These are phyloP conservation scores for Drosophila subpulchrella DNA, from an alignment of 1,140 invertebrate species.

Conservation along the genomic window DNA sequence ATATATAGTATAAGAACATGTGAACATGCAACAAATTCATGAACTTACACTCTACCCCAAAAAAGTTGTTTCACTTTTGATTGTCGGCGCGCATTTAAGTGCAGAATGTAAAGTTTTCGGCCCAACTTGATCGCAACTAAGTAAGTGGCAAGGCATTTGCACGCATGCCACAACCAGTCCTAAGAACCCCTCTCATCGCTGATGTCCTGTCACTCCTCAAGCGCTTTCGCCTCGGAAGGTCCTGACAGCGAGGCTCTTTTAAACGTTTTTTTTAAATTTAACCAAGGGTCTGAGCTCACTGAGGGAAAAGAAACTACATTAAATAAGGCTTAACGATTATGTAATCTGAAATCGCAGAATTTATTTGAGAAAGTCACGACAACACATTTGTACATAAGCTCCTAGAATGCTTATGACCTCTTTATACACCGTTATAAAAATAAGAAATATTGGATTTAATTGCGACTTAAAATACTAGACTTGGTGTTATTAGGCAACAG, in stretches of 20 bases:
- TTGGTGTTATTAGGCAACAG: too few species aligned
- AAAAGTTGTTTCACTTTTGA: conserved; percentile 74
- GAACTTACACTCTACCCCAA: conserved; percentile 12
- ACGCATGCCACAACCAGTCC: conserved; percentile 64
- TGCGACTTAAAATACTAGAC: not conserved
- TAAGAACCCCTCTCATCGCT: conserved; percentile 6
- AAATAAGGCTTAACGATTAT: not conserved
- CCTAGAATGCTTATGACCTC: too few species aligned
- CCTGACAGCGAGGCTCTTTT: conserved; percentile 36
- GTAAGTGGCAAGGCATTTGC: conserved; percentile 73
- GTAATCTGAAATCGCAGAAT: too few species aligned
- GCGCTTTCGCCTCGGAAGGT: conserved; percentile 11
- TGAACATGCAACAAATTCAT: conserved; percentile 36
- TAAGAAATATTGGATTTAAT: too few species aligned
- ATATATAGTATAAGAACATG: not conserved
- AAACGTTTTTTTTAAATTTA: conserved; percentile 56
- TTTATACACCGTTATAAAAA: too few species aligned
- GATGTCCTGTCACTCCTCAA: conserved; percentile 42
- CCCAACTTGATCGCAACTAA: conserved; percentile 69
- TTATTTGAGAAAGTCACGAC: too few species aligned
- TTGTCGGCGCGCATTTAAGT: conserved; percentile 70
- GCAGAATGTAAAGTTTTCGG: conserved; percentile 68
- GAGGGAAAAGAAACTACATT: not conserved
- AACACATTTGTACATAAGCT: too few species aligned
- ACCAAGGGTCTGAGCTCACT: conserved; percentile 22